Evolutionary conservation across 2,888 invertebrate genomes (phyloP), one percentile per base, ranked within the genome.

Genomic region (Fragum fragum): DNA sequence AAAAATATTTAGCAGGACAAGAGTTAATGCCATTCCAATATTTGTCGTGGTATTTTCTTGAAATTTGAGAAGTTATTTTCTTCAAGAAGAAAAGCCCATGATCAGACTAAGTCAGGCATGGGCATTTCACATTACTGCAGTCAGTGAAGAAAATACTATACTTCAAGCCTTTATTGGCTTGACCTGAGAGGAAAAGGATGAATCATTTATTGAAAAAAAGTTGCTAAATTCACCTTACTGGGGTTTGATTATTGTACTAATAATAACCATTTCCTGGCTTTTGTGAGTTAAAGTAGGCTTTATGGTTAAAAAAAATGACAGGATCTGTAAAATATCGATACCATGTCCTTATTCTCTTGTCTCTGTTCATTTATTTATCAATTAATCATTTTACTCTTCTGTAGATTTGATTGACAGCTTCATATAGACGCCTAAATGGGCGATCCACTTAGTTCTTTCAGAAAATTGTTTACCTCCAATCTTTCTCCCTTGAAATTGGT

Each of bases 191-290:
- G n/a, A n/a, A n/a, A 36, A 36, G 9, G 32, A 36, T 6, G 9
- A 36, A 36, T 36, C 32, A 36, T 36, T 9, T 36, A 36, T 36
- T 36, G 32, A 36, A 47, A 47, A 47, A 47, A 47, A 47, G 16
- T 9, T 47, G 47, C 47, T n/a, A 47, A 9, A 36, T 36, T 36
- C 5, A 36, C 9, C 3, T 6, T 36, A 36, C 32, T 36, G 9
- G n/a, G n/a, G 32, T 36, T 36, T 6, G 9, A 36, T 47, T 47
- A 57, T 57, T 57, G 7, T 57, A 1, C 18, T 18, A 57, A 57
- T 57, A 57, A 57, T 57, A 26, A 14, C 28, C 57, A 57, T 57
- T 57, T 57, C 57, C 57, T 57, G 26, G 11, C 28, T 57, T 57
- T 57, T 57, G 57, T 57, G 18, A 28, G 57, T 28, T 18, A 26